Conservation (phyloP, 2,113 vertebrate genomes). For the Phyllostomus discolor region DNA sequence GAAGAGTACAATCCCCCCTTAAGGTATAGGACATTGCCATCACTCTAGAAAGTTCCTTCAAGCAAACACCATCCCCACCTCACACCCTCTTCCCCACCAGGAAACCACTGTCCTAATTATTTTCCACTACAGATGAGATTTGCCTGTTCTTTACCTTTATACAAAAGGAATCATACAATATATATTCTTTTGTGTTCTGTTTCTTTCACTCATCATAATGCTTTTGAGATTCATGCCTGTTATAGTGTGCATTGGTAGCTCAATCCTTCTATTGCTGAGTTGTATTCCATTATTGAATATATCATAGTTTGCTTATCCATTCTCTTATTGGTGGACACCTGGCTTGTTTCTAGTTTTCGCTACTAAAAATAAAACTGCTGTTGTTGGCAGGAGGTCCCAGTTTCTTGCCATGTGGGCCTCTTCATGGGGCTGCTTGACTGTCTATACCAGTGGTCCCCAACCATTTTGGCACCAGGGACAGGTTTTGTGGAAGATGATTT, state of each 20-base stretch:
- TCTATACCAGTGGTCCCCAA: neutral
- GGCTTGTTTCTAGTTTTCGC: neutral
- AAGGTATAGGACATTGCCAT: neutral
- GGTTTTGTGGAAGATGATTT: no score
- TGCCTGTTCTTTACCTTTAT: neutral
- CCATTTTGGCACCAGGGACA: no score
- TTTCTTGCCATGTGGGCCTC: neutral
- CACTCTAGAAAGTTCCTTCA: no score
- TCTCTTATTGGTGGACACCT: no score
- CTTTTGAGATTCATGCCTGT: neutral
- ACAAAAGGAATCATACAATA: no score
- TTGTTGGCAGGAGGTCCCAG: neutral
- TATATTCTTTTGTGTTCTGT: no score
- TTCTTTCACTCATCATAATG: neutral
- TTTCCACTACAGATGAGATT: neutral
- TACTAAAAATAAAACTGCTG: neutral
- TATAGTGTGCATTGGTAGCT: neutral
- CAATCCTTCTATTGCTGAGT: neutral
- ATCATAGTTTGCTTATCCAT: neutral
- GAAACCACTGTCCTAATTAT: neutral
- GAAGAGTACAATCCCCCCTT: neutral
- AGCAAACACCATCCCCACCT: neutral
- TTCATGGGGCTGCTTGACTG: neutral
- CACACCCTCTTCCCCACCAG: neutral
- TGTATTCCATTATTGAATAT: neutral